phyloP scores from a whole-genome alignment of 2,113 vertebrate genomes.

The Oreocharis arfaki region DNA sequence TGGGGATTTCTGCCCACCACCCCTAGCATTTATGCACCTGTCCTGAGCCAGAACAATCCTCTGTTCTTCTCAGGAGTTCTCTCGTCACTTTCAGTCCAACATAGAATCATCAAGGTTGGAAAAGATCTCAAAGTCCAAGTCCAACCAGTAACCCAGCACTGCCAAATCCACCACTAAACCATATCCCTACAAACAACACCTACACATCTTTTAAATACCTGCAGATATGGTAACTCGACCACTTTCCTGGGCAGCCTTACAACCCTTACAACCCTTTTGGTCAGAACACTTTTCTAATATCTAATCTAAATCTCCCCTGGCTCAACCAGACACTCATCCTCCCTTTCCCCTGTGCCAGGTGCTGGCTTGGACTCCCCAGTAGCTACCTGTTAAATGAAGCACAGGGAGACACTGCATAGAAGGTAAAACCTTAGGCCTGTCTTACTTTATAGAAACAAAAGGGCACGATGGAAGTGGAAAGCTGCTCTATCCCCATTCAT shows the following conservation, averaged over 20 bases:
- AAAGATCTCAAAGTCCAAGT: not conserved
- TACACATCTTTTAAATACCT: not conserved
- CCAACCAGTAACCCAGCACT: not conserved
- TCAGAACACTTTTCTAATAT: not conserved
- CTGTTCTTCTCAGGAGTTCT: not conserved
- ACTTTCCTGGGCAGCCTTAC: not conserved
- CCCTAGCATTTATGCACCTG: not conserved
- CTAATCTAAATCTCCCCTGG: not conserved
- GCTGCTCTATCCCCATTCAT: not conserved
- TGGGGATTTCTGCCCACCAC: not conserved
- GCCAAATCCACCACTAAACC: not conserved
- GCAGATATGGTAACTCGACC: not conserved
- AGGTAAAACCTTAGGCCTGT: not conserved
- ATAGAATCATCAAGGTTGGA: not conserved
- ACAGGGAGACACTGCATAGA: not conserved
- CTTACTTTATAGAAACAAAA: not conserved
- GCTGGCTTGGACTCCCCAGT: not conserved
- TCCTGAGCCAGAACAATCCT: not conserved
- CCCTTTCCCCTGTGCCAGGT: not conserved
- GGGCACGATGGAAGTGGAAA: not conserved
- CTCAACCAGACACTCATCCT: not conserved
- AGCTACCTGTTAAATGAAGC: not conserved
- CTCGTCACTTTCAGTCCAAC: not conserved
- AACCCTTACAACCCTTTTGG: fast-evolving
- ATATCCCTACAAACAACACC: not conserved